Evolutionary conservation across 2,797 vertebrate species (phyloP).

Genomic region (Muraenolepis orangiensis): DNA sequence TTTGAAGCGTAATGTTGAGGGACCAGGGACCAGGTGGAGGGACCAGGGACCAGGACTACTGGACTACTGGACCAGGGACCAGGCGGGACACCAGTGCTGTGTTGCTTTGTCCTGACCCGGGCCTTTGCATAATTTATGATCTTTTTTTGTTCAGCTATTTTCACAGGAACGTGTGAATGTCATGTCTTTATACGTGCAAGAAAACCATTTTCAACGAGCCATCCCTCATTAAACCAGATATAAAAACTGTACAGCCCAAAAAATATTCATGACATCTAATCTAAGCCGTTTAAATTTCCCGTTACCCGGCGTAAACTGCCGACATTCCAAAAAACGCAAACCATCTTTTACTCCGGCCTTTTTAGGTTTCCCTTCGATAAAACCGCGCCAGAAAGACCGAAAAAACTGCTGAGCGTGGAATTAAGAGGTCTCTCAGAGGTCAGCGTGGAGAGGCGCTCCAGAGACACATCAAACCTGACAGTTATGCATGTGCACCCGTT

Average conservation of each 20-base stretch:
- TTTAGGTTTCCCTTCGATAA: neutral
- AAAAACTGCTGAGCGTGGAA: neutral
- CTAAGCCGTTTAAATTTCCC: neutral
- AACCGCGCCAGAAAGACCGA: neutral
- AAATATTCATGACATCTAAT: neutral
- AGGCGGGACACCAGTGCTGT: too few relatives aligned
- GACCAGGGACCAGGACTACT: too few relatives aligned
- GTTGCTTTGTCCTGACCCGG: too few relatives aligned
- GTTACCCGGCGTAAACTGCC: neutral
- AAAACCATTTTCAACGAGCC: neutral
- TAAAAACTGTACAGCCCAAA: neutral
- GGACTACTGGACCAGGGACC: too few relatives aligned
- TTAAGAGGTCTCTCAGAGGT: conserved; percentile 51
- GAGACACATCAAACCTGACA: conserved; percentile 29
- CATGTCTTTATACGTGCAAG: too few relatives aligned
- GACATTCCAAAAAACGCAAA: neutral
- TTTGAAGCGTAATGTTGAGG: too few relatives aligned
- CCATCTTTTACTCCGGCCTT: neutral
- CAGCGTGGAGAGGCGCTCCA: conserved; percentile 59
- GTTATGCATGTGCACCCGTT: conserved; percentile 42
- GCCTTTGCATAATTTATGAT: too few relatives aligned
- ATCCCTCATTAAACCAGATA: neutral
- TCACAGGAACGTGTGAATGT: too few relatives aligned
- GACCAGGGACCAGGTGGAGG: too few relatives aligned
- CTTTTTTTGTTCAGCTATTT: too few relatives aligned